Base-by-base conservation (phyloP, 2,797 vertebrate species). In the Austrolebias charrua region DNA sequence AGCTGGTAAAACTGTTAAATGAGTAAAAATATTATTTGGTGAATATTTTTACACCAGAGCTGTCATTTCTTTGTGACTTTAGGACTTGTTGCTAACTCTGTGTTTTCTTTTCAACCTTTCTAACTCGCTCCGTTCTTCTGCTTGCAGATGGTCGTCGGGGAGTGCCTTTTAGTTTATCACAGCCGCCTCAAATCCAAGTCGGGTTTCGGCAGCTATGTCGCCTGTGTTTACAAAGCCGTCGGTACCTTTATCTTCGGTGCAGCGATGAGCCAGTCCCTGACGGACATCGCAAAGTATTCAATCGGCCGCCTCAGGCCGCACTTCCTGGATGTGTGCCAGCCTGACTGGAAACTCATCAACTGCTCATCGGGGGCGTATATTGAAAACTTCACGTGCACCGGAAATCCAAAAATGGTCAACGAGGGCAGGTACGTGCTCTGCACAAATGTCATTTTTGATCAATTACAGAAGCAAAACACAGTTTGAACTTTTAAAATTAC, bases 221-320 rank as follows among this genome's bases (percentile, higher is more conserved):
- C 95, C 75, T 90, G 92, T 66, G 81, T 96, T 75, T 99, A 99
- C 92, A 98, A 98, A 91, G 94, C 94, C 46, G 61, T 97, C 3
- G 98, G 97, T 42, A 94, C 95, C 57, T 99, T 98, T 85, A 55
- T 99, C 44, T 98, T 99, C 16, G 98, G 97, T 31, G 97, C 95
- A 0, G 95, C 94, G n/a, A 94, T 95, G 86, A 99, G 96, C 86
- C 98, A 99, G 85, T 98, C 97, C 0, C 86, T 99, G 80, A 98
- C 97, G 1, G 96, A 99, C 92, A 99, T 98, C 79, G 97, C 95
- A 83, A 99, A 99, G 83, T 99, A 98, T 73, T 96, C 96, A 0
- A 95, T 99, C 43, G 98, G 98, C 1, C 94, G 97, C n/a, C 90
- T 99, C 76, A 90, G 98, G 73, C 98, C 98, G 31, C 97, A 99